A percentile compares a stretch with the other conserved stretches of the same genome.
phyloP scores from a whole-genome alignment of 2,113 vertebrate species.

The Colius striatus region DNA sequence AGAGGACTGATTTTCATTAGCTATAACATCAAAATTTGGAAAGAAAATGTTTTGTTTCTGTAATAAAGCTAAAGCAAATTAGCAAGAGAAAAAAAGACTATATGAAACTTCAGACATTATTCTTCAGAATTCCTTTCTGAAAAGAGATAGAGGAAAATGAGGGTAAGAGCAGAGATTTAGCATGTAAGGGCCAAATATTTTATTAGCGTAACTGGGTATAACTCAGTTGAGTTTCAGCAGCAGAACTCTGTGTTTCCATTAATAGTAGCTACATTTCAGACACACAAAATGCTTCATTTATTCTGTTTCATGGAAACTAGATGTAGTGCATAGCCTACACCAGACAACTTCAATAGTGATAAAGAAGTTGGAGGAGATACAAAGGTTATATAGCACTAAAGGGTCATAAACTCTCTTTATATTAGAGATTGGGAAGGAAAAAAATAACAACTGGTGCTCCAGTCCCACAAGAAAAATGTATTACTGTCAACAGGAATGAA shows the following conservation, averaged over 20 bases:
- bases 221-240: neutral
- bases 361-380: neutral
- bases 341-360: neutral
- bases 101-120: neutral
- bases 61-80: neutral
- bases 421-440: neutral
- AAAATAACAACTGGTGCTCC: neutral
- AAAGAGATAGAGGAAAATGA: neutral
- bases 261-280: neutral
- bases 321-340: neutral
- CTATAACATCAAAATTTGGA: neutral
- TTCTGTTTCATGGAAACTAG: neutral
- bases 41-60: neutral
- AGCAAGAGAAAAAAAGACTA: neutral
- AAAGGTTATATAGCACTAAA: neutral
- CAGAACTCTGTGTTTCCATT: neutral
- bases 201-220: neutral
- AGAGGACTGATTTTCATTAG: neutral
- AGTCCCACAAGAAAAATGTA: neutral
- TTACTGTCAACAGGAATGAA: neutral
- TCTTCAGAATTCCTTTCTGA: neutral
- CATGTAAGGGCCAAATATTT: neutral
- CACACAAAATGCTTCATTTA: neutral
- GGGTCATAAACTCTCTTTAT: neutral
- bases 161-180: neutral